Evolutionary conservation across 2,113 vertebrate species (phyloP).

Genomic region (Phoenicopterus ruber): DNA sequence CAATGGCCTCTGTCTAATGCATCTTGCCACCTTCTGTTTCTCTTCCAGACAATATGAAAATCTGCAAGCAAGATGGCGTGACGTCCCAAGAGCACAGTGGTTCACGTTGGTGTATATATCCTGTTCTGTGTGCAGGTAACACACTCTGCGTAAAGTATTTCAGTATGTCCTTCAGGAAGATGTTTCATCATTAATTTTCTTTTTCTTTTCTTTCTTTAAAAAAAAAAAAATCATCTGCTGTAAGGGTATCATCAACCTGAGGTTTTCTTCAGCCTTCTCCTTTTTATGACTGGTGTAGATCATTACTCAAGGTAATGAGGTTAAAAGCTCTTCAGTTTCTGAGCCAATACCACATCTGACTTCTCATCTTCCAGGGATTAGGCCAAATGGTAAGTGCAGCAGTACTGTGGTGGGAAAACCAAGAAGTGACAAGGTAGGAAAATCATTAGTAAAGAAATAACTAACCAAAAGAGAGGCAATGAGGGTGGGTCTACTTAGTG

Average conservation of each 20-base stretch:
- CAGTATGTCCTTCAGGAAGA: neutral
- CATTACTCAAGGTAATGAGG: neutral
- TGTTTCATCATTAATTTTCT: neutral
- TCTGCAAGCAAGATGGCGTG: neutral
- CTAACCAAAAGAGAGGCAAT: neutral
- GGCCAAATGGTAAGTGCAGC: neutral
- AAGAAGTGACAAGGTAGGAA: neutral
- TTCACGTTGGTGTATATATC: neutral
- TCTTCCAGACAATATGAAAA: neutral
- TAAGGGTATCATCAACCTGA: neutral
- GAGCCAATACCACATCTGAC: neutral
- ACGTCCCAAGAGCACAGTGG: neutral
- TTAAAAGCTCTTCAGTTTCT: neutral
- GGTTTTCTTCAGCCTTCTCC: neutral
- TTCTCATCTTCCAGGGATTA: neutral
- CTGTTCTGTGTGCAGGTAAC: neutral
- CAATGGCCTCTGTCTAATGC: neutral
- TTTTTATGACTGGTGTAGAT: neutral
- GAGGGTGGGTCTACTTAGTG: neutral
- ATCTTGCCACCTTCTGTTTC: neutral
- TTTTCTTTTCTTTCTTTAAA: neutral
- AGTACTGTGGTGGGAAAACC: neutral
- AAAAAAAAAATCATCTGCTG: neutral
- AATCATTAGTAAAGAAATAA: neutral
- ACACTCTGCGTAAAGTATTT: neutral